Percentiles rank a stretch among this genome's conserved stretches.
phyloP scores from a whole-genome alignment of 2,113 vertebrate genomes.

The Setophaga petechia region DNA sequence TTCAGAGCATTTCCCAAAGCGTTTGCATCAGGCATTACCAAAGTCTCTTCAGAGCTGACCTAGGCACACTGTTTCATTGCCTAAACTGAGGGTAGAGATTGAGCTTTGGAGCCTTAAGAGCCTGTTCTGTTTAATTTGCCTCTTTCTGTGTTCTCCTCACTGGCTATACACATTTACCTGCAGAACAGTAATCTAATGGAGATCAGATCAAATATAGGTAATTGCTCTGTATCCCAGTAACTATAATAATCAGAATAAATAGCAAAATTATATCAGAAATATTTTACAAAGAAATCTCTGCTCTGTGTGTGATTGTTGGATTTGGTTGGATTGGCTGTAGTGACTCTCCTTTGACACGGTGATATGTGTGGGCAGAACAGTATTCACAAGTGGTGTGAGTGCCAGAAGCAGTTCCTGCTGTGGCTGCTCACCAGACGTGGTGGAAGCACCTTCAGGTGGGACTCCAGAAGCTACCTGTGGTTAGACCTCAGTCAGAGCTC shows the following conservation, averaged over 20 bases:
- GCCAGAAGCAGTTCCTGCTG: not conserved
- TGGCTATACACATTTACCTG: not conserved
- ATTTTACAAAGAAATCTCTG: not conserved
- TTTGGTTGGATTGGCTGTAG: not conserved
- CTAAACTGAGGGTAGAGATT: not conserved
- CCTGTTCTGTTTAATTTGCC: not conserved
- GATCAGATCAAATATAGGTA: not conserved
- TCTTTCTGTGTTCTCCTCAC: not conserved
- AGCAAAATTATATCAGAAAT: not conserved
- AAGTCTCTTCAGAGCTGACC: not conserved
- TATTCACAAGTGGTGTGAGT: fast-evolving
- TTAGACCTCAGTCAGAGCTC: not conserved
- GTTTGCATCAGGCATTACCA: not conserved
- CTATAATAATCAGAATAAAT: not conserved
- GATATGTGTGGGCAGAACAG: not conserved
- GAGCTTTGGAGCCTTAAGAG: not conserved
- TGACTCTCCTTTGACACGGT: not conserved
- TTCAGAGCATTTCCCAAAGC: not conserved
- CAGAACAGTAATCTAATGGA: not conserved
- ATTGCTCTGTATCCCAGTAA: not conserved
- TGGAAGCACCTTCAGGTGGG: not conserved
- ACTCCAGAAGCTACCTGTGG: not conserved
- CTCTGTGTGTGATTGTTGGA: not conserved
- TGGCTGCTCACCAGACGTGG: not conserved
- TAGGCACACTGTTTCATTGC: not conserved